Evolutionary conservation across 2,797 vertebrate genomes (phyloP).

Genomic region (Sebastolobus altivelis): DNA sequence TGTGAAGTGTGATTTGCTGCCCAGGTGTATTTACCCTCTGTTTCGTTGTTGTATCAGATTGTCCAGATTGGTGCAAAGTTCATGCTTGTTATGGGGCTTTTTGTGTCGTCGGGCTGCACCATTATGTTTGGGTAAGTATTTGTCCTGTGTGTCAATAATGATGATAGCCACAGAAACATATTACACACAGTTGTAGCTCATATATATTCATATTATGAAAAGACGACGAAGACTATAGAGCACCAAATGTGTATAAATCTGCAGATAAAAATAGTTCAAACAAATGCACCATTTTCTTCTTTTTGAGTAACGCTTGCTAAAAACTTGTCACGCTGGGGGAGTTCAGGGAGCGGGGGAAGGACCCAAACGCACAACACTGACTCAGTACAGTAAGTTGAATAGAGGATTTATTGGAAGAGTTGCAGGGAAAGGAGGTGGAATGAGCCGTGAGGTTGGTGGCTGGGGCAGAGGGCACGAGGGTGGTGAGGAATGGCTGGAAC

Average conservation of each 20-base stretch:
- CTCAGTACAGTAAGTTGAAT: no score
- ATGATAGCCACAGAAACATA: not conserved
- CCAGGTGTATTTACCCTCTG: not conserved
- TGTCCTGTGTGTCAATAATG: not conserved
- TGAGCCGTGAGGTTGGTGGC: no score
- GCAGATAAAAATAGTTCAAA: not conserved
- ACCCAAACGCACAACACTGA: no score
- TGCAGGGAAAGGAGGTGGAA: no score
- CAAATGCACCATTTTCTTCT: not conserved
- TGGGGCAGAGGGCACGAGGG: no score
- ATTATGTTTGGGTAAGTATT: slow-evolving; percentile 94
- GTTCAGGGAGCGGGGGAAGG: no score
- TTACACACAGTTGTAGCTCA: no score
- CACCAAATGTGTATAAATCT: not conserved
- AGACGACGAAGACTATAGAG: not conserved
- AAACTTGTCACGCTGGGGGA: not conserved
- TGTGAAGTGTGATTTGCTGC: not conserved
- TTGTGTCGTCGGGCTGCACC: slow-evolving; percentile 91
- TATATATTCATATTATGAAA: no score
- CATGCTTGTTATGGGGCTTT: slow-evolving; percentile 92
- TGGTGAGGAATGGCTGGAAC: no score
- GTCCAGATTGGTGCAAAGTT: slow-evolving; percentile 96
- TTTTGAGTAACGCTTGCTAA: not conserved
- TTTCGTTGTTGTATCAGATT: slow-evolving; percentile 83
- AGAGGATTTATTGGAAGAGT: no score